These are phyloP conservation scores for Carapus acus DNA, from an alignment of 2,797 vertebrate species.

Conservation along the genomic window DNA sequence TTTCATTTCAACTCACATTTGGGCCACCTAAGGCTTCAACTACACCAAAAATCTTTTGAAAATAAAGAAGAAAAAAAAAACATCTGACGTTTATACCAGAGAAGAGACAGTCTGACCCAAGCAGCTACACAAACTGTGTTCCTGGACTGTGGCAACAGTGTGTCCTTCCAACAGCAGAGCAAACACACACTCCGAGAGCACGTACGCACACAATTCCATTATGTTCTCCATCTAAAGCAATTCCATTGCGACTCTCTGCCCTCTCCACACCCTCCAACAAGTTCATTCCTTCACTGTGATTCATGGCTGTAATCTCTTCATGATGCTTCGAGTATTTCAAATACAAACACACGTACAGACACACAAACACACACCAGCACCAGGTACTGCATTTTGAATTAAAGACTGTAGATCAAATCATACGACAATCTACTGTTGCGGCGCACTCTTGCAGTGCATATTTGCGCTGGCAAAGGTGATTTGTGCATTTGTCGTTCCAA, in stretches of 20 bases:
- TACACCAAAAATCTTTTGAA: too few relatives aligned
- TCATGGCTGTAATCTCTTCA: slow-evolving; percentile 43
- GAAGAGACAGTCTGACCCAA: slow-evolving; percentile 15
- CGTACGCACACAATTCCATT: slow-evolving; percentile 1
- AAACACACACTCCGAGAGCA: background rate
- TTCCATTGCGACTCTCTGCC: background rate
- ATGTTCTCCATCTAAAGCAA: too few relatives aligned
- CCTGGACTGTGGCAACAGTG: background rate
- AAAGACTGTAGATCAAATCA: background rate
- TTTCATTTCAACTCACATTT: slow-evolving; percentile 28
- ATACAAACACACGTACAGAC: slow-evolving; percentile 6
- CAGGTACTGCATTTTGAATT: slow-evolving; percentile 10
- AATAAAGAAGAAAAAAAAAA: too few relatives aligned
- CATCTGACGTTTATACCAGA: too few relatives aligned
- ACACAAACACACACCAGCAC: too few relatives aligned
- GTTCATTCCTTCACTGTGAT: slow-evolving; percentile 46
- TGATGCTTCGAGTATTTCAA: slow-evolving; percentile 32
- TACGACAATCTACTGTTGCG: too few relatives aligned
- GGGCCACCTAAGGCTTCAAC: slow-evolving; percentile 29
- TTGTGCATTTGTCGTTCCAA: too few relatives aligned
- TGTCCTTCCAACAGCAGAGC: slow-evolving; percentile 8
- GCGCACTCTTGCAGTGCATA: too few relatives aligned
- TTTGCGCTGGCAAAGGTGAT: too few relatives aligned
- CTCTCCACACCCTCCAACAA: slow-evolving; percentile 18
- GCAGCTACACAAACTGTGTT: slow-evolving; percentile 30